Evolutionary conservation across 2,888 invertebrate species (phyloP).

Genomic region (Hoplodrina ambigua): DNA sequence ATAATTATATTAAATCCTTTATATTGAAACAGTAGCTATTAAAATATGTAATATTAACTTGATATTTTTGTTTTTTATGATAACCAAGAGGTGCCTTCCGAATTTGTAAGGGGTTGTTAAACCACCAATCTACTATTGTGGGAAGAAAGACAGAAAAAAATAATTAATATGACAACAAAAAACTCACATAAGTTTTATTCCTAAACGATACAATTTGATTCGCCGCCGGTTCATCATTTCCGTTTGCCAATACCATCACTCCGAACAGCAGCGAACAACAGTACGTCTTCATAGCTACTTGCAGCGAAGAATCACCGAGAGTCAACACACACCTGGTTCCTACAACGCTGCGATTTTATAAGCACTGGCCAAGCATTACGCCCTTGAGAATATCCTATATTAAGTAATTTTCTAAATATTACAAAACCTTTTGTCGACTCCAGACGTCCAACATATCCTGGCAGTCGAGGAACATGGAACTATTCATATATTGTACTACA

Average conservation of each 20-base stretch:
- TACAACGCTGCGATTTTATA: conserved; percentile 24
- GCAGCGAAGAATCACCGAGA: neutral
- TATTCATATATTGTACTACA: neutral
- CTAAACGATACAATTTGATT: conserved; percentile 20
- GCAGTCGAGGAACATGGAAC: neutral
- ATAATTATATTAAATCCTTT: no score
- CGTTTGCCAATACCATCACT: neutral
- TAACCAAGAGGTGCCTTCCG: no score
- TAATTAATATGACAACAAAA: no score
- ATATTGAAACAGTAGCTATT: no score
- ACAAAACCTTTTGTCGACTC: neutral
- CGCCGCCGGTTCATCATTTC: conserved; percentile 2
- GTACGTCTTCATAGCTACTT: conserved; percentile 8
- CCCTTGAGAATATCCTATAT: conserved; percentile 22
- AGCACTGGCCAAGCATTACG: conserved; percentile 27
- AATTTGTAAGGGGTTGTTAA: no score
- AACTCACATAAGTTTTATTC: conserved; percentile 10
- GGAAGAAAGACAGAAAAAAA: no score
- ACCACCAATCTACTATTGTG: no score
- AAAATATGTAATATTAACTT: no score
- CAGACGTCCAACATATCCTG: conserved; percentile 7
- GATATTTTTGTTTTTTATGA: no score
- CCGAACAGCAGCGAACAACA: conserved; percentile 2
- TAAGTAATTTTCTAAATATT: conserved; percentile 12
- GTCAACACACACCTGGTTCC: no score